Evolutionary conservation across 2,888 invertebrate species (phyloP), one percentile per base, ranked within the genome.

Genomic region (Amorpha juglandis): DNA sequence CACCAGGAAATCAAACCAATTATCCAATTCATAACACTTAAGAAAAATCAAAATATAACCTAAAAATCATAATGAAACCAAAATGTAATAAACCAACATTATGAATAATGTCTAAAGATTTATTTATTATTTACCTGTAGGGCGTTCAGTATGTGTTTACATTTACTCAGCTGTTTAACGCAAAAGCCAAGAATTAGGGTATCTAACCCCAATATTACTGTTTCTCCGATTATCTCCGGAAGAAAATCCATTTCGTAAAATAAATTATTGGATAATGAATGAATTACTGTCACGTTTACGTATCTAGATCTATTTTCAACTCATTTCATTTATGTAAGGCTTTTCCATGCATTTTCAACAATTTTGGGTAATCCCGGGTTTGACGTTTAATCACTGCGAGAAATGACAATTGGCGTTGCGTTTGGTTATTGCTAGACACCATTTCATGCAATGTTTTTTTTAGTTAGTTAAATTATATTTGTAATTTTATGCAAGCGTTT

Each of bases 101-200:
- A 19, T 0, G 8, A 19, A 8, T 50, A 33, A 16, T n/a, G 7
- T 33, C 12, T 58, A 33, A 33, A 14, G 58, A 21, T 47, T 33
- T 33, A 45, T 48, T 63, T 47, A 50, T 48, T 48, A 62, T 63
- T 89, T 90, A 97, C 97, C 94, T 96, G 95, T 67, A 97, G 91
- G 70, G 95, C 94, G 70, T 94, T 94, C 64, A 96, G 94, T 8
- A 96, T 95, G 83, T 95, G 95, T 90, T 96, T 96, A 89, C 95
- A 96, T 87, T 95, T 95, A 78, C 95, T 95, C 87, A 97, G 96
- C 86, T 97, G 96, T 79, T 95, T 96, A 48, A 96, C 89, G 82
- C 97, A 97, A 67, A 96, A 92, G 0, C 95, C 96, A 70, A 97
- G 94, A 77, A 97, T 95, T 42, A 97, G 82, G 33, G 96, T 94